phyloP scores from a whole-genome alignment of 1,140 invertebrate species.

The Nasonia vitripennis region DNA sequence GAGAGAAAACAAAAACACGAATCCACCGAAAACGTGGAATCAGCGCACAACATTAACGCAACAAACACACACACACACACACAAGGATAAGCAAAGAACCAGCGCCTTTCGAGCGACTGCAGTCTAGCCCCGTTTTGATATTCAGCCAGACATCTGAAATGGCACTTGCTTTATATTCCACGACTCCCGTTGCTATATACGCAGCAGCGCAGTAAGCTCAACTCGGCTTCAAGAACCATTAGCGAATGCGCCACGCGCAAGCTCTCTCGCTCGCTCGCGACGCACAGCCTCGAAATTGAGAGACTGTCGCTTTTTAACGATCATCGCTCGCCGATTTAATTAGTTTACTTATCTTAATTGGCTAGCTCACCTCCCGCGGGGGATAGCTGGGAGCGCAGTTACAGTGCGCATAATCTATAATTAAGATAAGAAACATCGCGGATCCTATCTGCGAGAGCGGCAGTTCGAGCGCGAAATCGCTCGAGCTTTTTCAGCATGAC shows the following conservation, averaged over 20 bases:
- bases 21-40: not conserved
- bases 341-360: constrained; percentile 58
- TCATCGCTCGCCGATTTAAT: constrained; percentile 58
- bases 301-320: constrained; percentile 53
- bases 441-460: not conserved
- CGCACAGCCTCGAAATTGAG: constrained; percentile 40
- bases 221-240: constrained; percentile 26
- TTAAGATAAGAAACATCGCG: constrained; percentile 20
- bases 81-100: not conserved
- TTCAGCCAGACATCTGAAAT: constrained; percentile 28
- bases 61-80: not conserved
- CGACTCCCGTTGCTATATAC: not conserved
- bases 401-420: constrained; percentile 1
- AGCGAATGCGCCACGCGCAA: not conserved
- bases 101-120: not conserved
- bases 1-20: no score
- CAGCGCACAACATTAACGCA: not conserved
- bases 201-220: not conserved
- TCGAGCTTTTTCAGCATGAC: not conserved
- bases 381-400: not conserved
- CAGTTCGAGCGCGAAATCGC: not conserved
- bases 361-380: constrained; percentile 25
- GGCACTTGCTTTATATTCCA: constrained; percentile 36
- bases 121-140: constrained; percentile 21
- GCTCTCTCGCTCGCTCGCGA: no score